Conservation (phyloP, 2,113 vertebrate species). For the Alces alces region DNA sequence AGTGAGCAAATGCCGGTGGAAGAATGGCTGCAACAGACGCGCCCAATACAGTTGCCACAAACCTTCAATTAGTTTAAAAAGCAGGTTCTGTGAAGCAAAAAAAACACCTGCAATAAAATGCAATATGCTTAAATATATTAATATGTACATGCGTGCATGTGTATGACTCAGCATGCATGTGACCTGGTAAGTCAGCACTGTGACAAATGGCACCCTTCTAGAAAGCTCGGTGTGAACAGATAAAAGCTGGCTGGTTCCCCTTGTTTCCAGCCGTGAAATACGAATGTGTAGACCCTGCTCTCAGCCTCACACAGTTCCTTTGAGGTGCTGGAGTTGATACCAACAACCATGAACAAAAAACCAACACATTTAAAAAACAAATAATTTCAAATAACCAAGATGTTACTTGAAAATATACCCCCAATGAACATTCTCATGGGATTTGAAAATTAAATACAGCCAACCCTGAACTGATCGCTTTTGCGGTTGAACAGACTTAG, state of each 20-base stretch:
- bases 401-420: not conserved
- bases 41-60: not conserved
- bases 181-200: not conserved
- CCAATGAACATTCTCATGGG: not conserved
- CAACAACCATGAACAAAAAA: not conserved
- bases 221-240: not conserved
- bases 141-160: not conserved
- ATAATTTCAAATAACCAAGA: not conserved
- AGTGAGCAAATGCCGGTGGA: not conserved
- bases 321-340: accelerated
- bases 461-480: not conserved
- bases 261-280: not conserved
- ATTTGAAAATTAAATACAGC: not conserved
- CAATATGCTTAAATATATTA: not conserved
- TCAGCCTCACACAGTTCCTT: not conserved
- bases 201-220: not conserved
- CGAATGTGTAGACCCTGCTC: accelerated
- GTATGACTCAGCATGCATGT: accelerated
- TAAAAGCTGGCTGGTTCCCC: too few relatives aligned
- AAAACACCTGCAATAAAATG: not conserved
- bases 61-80: not conserved
- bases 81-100: not conserved
- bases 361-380: not conserved
- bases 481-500: not conserved
- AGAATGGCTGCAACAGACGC: not conserved